phyloP scores from a whole-genome alignment of 2,888 invertebrate species.

The Meiosimyza decipiens region DNA sequence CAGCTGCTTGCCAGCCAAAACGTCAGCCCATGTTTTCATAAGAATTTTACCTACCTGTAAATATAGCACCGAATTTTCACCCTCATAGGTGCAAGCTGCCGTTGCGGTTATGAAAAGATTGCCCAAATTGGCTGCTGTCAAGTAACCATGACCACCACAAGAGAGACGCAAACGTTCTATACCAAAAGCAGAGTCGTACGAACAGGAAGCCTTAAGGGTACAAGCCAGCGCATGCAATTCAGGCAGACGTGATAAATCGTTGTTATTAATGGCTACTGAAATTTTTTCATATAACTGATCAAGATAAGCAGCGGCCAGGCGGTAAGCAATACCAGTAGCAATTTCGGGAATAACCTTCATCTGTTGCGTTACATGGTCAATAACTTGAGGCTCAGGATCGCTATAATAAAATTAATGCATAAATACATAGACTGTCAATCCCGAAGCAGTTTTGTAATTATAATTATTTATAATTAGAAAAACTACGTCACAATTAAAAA shows the following conservation, averaged over 20 bases:
- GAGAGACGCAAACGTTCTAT: slow-evolving; percentile 87
- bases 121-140: slow-evolving; percentile 84
- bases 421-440: no score
- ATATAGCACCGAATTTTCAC: slow-evolving; percentile 91
- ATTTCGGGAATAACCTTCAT: slow-evolving; percentile 88
- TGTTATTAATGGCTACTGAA: slow-evolving; percentile 79
- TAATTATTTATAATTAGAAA: no score
- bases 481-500: no score
- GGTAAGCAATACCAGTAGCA: slow-evolving; percentile 81
- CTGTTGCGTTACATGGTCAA: slow-evolving; percentile 95
- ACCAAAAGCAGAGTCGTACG: slow-evolving; percentile 77
- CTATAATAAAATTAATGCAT: slow-evolving; percentile 67
- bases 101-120: slow-evolving; percentile 81
- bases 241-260: slow-evolving; percentile 81
- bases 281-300: slow-evolving; percentile 77
- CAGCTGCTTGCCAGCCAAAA: slow-evolving; percentile 70
- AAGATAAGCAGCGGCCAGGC: slow-evolving; percentile 66
- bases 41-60: slow-evolving; percentile 88
- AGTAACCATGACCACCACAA: slow-evolving; percentile 96
- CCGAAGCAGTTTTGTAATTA: no score
- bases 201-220: slow-evolving; percentile 85
- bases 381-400: slow-evolving; percentile 86
- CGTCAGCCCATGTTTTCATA: slow-evolving; percentile 80
- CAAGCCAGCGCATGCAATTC: slow-evolving; percentile 89
- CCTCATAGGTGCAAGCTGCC: slow-evolving; percentile 92